A percentile compares a stretch with the other conserved stretches of the same genome.
Conservation (phyloP, 2,888 invertebrate genomes). For the Pocota personata region DNA sequence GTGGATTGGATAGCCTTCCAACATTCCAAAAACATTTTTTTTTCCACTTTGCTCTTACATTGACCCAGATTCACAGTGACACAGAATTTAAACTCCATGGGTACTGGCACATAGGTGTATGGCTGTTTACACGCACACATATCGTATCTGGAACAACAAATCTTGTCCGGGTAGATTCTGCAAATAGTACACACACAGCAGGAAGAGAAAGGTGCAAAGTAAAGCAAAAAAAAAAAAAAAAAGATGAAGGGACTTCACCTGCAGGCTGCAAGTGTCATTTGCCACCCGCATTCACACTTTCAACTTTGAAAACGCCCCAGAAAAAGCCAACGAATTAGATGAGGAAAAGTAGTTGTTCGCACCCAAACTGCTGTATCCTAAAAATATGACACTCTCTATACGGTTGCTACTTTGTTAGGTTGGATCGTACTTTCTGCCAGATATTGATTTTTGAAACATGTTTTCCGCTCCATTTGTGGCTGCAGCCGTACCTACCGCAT, state of each 20-base stretch:
- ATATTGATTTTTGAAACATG: conserved; percentile 39
- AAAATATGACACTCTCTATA: conserved; percentile 1
- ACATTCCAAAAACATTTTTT: conserved; percentile 1
- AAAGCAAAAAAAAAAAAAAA: neutral
- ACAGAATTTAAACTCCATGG: conserved; percentile 51
- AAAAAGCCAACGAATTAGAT: neutral
- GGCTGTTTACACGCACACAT: conserved; percentile 52
- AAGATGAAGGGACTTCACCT: conserved; percentile 16
- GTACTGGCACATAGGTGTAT: conserved; percentile 7
- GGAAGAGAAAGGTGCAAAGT: neutral
- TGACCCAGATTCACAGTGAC: conserved; percentile 64
- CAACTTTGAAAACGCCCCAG: conserved; percentile 11
- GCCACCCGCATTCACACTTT: conserved; percentile 50
- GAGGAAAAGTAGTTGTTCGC: conserved; percentile 5
- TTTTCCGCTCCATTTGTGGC: conserved; percentile 10
- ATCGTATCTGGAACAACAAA: conserved; percentile 64
- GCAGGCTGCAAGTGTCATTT: conserved; percentile 54
- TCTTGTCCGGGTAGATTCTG: conserved; percentile 60
- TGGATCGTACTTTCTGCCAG: conserved; percentile 10
- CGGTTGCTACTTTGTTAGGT: neutral
- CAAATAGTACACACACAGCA: conserved; percentile 38
- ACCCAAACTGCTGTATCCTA: neutral
- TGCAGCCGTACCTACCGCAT: neutral
- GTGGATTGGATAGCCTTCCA: conserved; percentile 18
- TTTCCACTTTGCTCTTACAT: conserved; percentile 53